These are phyloP conservation scores for Allobates femoralis DNA, from an alignment of 2,797 vertebrate genomes.

Conservation along the genomic window DNA sequence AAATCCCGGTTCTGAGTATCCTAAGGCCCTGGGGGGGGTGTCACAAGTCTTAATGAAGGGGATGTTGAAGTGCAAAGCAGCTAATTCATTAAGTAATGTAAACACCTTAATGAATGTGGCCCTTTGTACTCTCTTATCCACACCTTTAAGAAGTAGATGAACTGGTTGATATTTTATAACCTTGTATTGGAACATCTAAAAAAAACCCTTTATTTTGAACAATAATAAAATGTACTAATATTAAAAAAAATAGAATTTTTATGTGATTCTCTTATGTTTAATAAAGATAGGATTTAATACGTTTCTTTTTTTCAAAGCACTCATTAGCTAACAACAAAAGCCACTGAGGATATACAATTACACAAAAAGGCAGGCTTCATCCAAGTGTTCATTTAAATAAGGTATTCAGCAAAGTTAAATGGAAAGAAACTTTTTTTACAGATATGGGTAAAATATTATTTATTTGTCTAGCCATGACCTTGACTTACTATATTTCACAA, in stretches of 20 bases:
- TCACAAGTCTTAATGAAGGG: no score
- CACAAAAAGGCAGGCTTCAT: slow-evolving; percentile 2
- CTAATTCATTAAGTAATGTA: no score
- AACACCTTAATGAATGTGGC: no score
- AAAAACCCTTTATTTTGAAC: background rate
- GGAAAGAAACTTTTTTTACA: slow-evolving; percentile 3
- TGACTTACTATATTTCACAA: slow-evolving; percentile 22
- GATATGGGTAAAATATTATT: slow-evolving; percentile 20
- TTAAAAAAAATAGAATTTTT: slow-evolving; percentile 5
- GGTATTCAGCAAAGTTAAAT: slow-evolving; percentile 24
- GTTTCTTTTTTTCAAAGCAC: slow-evolving; percentile 12
- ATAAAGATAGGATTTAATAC: background rate
- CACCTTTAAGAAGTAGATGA: background rate
- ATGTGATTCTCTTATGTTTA: background rate
- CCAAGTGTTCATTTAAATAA: slow-evolving; percentile 26
- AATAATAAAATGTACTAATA: slow-evolving; percentile 7
- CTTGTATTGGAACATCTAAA: background rate
- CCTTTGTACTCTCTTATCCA: background rate
- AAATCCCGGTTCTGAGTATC: no score
- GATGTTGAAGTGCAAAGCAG: no score
- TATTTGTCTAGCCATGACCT: slow-evolving; percentile 36
- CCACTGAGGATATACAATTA: slow-evolving; percentile 27
- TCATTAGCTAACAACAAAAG: slow-evolving; percentile 32
- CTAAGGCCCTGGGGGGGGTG: no score
- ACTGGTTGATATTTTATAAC: background rate